phyloP scores from a whole-genome alignment of 2,113 vertebrate species.

The Cranoglanis bouderius region DNA sequence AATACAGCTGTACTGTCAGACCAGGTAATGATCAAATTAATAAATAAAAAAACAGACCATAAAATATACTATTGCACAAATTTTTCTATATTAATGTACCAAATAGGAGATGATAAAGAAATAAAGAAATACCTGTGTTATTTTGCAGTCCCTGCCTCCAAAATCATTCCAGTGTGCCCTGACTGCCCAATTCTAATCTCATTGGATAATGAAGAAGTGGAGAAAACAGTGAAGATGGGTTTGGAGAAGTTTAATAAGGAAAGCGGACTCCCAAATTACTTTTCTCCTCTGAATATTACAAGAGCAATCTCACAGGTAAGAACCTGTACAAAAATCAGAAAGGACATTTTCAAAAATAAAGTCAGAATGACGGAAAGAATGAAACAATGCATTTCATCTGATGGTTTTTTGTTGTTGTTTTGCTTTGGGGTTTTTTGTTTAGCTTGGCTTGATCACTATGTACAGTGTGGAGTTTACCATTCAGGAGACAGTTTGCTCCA shows the following conservation, averaged over 20 bases:
- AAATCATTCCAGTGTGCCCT: neutral
- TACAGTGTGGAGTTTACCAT: slow-evolving; percentile 71
- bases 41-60: neutral
- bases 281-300: slow-evolving; percentile 59
- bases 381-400: neutral
- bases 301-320: slow-evolving; percentile 58
- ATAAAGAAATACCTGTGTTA: slow-evolving; percentile 21
- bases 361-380: neutral
- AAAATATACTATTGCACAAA: neutral
- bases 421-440: too few relatives aligned
- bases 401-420: neutral
- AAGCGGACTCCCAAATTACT: slow-evolving; percentile 60
- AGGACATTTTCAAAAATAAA: neutral
- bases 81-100: neutral
- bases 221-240: slow-evolving; percentile 48
- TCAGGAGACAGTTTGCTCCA: slow-evolving; percentile 72
- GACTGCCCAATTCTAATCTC: slow-evolving; percentile 53
- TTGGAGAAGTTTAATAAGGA: slow-evolving; percentile 71
- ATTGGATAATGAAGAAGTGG: slow-evolving; percentile 15
- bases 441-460: slow-evolving; percentile 54
- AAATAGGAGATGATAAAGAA: neutral
- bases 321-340: neutral
- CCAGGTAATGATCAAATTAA: slow-evolving; percentile 63
- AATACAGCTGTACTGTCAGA: slow-evolving; percentile 68
- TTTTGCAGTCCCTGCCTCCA: slow-evolving; percentile 57